phyloP scores from a whole-genome alignment of 2,888 invertebrate species.

The Sinopyrophorus schimmeli region DNA sequence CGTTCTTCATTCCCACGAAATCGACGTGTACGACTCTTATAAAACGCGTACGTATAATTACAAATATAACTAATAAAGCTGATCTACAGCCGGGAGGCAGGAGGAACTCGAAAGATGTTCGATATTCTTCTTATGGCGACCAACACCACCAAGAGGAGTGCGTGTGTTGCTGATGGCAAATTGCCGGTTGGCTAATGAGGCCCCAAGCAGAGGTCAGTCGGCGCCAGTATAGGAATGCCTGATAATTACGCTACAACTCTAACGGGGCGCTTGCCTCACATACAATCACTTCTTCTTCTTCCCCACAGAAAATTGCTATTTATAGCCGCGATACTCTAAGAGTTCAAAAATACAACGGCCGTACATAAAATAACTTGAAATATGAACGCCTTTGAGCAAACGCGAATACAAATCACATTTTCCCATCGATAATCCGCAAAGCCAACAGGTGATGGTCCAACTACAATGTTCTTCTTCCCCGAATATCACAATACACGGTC shows the following conservation, averaged over 20 bases:
- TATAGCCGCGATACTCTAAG: conserved; percentile 21
- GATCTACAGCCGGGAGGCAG: conserved; percentile 26
- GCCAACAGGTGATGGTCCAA: conserved; percentile 12
- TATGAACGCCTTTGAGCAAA: conserved; percentile 13
- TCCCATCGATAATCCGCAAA: conserved; percentile 11
- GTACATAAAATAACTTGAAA: conserved; percentile 25
- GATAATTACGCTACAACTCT: conserved; percentile 40
- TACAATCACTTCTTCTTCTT: conserved; percentile 32
- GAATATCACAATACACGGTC: too few species aligned
- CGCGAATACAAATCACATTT: conserved; percentile 13
- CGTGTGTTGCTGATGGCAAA: conserved; percentile 42
- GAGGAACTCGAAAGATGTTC: conserved; percentile 16
- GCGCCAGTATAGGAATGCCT: conserved; percentile 43
- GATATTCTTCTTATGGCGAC: conserved; percentile 20
- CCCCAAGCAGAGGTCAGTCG: conserved; percentile 44
- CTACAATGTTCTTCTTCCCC: too few species aligned
- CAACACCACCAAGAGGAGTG: conserved; percentile 30
- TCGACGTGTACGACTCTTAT: conserved; percentile 2
- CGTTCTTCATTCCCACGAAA: conserved; percentile 22
- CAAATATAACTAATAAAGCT: conserved; percentile 19
- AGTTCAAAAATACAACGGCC: conserved; percentile 25
- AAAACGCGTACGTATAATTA: conserved; percentile 19
- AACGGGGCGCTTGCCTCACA: conserved; percentile 32
- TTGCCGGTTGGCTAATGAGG: conserved; percentile 44
- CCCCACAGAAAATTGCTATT: conserved; percentile 31